Conservation (phyloP, 2,888 invertebrate species). For the Cephus rjabovi region DNA sequence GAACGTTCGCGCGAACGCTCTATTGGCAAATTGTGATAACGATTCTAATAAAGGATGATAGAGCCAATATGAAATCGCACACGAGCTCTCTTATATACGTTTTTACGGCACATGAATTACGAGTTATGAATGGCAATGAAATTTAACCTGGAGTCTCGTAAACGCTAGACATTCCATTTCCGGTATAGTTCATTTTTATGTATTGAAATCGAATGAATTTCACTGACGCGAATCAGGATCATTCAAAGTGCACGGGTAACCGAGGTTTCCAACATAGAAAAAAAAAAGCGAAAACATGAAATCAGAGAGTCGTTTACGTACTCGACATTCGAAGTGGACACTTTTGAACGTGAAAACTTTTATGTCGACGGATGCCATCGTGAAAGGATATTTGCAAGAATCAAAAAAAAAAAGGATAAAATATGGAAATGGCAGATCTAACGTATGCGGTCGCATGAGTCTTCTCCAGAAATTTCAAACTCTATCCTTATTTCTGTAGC, state of each 20-base stretch:
- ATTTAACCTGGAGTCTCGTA: background rate
- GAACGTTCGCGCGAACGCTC: background rate
- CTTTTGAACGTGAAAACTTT: background rate
- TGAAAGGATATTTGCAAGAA: too few species aligned
- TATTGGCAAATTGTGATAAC: background rate
- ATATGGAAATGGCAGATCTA: background rate
- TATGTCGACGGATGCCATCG: background rate
- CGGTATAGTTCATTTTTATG: background rate
- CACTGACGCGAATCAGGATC: background rate
- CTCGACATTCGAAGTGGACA: background rate
- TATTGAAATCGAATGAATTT: background rate
- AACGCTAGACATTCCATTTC: background rate
- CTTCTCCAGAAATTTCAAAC: background rate
- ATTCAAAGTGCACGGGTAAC: background rate
- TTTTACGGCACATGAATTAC: background rate
- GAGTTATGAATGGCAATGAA: background rate
- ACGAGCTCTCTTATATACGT: background rate
- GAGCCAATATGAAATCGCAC: background rate
- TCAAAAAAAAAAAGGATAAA: background rate
- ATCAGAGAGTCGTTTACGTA: background rate
- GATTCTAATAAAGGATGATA: background rate
- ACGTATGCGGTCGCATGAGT: background rate
- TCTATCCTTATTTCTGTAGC: background rate
- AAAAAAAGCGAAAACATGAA: background rate
- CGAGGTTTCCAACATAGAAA: background rate